Conservation (phyloP, 2,888 invertebrate species). For the Trachelus stipa region DNA sequence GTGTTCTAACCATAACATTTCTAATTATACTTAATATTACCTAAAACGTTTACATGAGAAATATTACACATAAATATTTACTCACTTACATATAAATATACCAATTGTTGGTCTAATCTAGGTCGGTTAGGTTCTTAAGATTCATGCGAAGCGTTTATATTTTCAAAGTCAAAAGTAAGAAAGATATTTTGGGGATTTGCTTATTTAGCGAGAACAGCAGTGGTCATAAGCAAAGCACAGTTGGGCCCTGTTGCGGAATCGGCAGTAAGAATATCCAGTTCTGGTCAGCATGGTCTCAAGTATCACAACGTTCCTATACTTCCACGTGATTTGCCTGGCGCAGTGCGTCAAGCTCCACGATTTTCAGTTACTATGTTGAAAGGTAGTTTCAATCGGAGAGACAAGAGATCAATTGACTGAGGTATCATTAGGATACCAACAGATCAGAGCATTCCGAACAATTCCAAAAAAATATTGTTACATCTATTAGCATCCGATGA, state of each 20-base stretch:
- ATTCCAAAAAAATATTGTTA: neutral
- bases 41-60: neutral
- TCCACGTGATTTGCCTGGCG: constrained; percentile 56
- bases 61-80: neutral
- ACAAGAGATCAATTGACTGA: neutral
- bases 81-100: neutral
- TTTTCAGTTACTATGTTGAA: constrained; percentile 58
- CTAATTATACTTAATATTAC: neutral
- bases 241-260: constrained; percentile 50
- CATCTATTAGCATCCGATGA: neutral
- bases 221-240: constrained; percentile 44
- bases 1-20: neutral
- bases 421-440: neutral
- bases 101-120: neutral
- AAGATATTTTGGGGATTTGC: constrained; percentile 38
- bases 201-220: constrained; percentile 46
- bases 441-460: neutral
- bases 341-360: constrained; percentile 53
- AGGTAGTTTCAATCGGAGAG: constrained; percentile 38
- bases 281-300: constrained; percentile 55
- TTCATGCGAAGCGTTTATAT: neutral
- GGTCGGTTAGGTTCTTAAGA: neutral
- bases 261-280: constrained; percentile 50
- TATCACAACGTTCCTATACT: constrained; percentile 58
- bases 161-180: neutral